Evolutionary conservation across 2,797 vertebrate genomes (phyloP), one percentile per base, ranked within the genome.

Genomic region (Crenichthys baileyi): DNA sequence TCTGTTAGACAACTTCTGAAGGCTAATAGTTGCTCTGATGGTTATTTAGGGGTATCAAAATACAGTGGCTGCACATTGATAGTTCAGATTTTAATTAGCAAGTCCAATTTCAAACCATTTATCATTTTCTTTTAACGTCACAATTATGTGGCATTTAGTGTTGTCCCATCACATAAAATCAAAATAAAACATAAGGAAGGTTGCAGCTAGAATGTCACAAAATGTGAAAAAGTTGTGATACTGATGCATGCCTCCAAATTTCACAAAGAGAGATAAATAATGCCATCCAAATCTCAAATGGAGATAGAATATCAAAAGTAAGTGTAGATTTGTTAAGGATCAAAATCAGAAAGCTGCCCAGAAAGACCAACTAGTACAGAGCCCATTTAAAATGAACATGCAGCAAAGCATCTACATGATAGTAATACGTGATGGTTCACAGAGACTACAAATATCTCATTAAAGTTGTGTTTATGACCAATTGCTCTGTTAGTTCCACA

Each of bases 391-490:
- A n/a, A 46, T 46, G 13, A 46, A 70, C 5, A 70, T 44, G 4
- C 15, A n/a, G 22, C 41, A 46, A 70, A 44, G 11, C 39, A 46
- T 46, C 39, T n/a, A 24, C 16, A 50, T 13, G 20, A n/a, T 5
- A 70, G 12, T 11, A n/a, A 44, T 22, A 31, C 67, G 51, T 31
- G 18, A 72, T 31, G 29, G 67, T 44, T 65, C 31, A 39, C 31
- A 65, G 31, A 29, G 3, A 29, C 5, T 5, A 13, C 11, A 68
- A 6, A 70, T 15, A 7, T 46, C 67, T 46, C 67, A 70, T 9
- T 48, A 12, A 58, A 71, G 24, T 48, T 73, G 22, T 73, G 29
- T 70, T 61, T 48, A 61, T 51, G 31, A 44, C 61, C 44, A 73
- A 12, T 1, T 71, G 26, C 5, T n/a, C 68, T 11, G 26, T 75